Conservation (phyloP, 2,797 vertebrate species). For the Epinephelus malabaricus region DNA sequence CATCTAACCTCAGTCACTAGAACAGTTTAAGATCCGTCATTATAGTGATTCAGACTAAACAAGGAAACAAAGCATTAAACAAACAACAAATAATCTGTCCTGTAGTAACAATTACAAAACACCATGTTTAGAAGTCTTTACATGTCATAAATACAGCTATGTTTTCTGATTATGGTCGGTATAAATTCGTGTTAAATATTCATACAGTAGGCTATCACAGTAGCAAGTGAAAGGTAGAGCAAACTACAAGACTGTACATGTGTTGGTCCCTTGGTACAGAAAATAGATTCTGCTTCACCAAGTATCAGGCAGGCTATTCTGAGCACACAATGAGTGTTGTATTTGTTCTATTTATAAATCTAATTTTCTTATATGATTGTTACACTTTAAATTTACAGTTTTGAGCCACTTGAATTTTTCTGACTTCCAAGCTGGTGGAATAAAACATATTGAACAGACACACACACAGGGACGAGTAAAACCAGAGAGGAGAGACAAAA, state of each 20-base stretch:
- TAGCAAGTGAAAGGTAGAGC: conserved; percentile 70
- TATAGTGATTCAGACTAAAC: conserved; percentile 67
- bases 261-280: conserved; percentile 64
- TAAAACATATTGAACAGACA: conserved; percentile 47
- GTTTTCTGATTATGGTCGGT: conserved; percentile 63
- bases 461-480: conserved; percentile 23
- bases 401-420: conserved; percentile 57
- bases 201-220: conserved; percentile 71
- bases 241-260: conserved; percentile 77
- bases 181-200: conserved; percentile 70
- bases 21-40: conserved; percentile 67
- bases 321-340: conserved; percentile 31
- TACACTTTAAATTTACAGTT: conserved; percentile 53
- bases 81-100: conserved; percentile 70
- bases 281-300: conserved; percentile 57
- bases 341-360: conserved; percentile 49
- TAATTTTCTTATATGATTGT: conserved; percentile 38
- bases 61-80: conserved; percentile 69
- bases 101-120: conserved; percentile 75
- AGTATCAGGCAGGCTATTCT: conserved; percentile 50
- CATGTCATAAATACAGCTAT: conserved; percentile 74
- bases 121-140: conserved; percentile 72
- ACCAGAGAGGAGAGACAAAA: conserved; percentile 31
- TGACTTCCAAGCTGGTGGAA: conserved; percentile 70
- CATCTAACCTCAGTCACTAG: conserved; percentile 58